A percentile compares a stretch with the other conserved stretches of the same genome.
phyloP scores from a whole-genome alignment of 2,888 invertebrate species.

The Hyles lineata region DNA sequence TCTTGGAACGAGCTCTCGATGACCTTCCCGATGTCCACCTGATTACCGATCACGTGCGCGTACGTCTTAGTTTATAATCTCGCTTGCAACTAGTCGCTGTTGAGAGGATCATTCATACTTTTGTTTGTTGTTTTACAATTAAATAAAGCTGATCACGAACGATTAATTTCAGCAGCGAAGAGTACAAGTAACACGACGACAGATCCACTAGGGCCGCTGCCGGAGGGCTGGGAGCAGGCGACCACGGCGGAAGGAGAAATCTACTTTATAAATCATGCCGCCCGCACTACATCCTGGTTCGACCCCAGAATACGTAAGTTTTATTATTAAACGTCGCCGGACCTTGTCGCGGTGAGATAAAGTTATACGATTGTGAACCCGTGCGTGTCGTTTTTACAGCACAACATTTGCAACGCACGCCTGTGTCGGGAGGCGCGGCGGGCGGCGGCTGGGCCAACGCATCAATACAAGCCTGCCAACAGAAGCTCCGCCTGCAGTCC shows the following conservation, averaged over 20 bases:
- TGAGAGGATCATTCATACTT: conserved; percentile 71
- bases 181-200: conserved; percentile 81
- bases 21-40: conserved; percentile 72
- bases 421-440: conserved; percentile 70
- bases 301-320: conserved; percentile 98
- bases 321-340: conserved; percentile 25
- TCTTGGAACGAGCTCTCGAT: conserved; percentile 71
- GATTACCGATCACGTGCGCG: conserved; percentile 68
- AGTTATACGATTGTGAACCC: background rate
- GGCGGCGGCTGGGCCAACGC: conserved; percentile 86
- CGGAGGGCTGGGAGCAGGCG: conserved; percentile 95
- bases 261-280: conserved; percentile 96
- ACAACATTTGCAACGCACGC: conserved; percentile 83
- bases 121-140: conserved; percentile 49
- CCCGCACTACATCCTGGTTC: conserved; percentile 98
- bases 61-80: conserved; percentile 63
- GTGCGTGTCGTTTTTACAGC: conserved; percentile 65
- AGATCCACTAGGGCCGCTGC: conserved; percentile 90
- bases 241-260: conserved; percentile 93
- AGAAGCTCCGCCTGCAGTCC: conserved; percentile 91
- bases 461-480: conserved; percentile 87
- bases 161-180: conserved; percentile 83
- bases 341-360: conserved; percentile 5
- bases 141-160: conserved; percentile 52
- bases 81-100: conserved; percentile 81